phyloP scores from a whole-genome alignment of 2,888 invertebrate species.

The Chloroclystis v-ata region DNA sequence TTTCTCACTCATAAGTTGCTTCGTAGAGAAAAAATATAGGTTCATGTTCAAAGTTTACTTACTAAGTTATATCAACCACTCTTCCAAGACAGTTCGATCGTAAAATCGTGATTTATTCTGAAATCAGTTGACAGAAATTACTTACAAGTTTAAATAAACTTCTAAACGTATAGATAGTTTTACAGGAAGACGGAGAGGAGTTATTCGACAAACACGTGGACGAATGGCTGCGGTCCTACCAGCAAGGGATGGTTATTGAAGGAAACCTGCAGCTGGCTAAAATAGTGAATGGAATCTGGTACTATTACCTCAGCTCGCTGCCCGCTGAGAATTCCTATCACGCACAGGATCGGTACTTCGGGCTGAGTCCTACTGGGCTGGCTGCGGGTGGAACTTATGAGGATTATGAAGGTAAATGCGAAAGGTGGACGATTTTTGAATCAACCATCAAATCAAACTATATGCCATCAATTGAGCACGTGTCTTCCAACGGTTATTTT shows the following conservation, averaged over 20 bases:
- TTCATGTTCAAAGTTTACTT: too few relatives aligned
- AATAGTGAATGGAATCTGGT: slow-evolving; percentile 77
- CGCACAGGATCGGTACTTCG: slow-evolving; percentile 64
- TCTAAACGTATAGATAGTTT: slow-evolving; percentile 44
- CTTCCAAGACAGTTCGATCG: too few relatives aligned
- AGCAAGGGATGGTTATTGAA: slow-evolving; percentile 68
- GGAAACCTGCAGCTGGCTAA: slow-evolving; percentile 72
- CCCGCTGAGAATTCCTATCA: slow-evolving; percentile 71
- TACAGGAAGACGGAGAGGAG: slow-evolving; percentile 66
- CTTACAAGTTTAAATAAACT: too few relatives aligned
- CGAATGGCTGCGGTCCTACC: slow-evolving; percentile 71
- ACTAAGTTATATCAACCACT: too few relatives aligned
- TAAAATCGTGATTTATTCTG: too few relatives aligned
- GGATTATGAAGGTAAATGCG: slow-evolving; percentile 65
- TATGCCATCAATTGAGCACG: too few relatives aligned
- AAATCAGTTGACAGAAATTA: too few relatives aligned
- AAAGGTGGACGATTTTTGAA: too few relatives aligned
- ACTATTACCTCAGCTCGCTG: slow-evolving; percentile 76
- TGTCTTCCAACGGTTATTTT: too few relatives aligned
- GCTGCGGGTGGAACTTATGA: slow-evolving; percentile 72
- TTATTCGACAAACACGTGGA: slow-evolving; percentile 65
- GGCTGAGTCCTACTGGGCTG: slow-evolving; percentile 78
- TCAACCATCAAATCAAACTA: too few relatives aligned
- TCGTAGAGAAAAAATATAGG: too few relatives aligned
- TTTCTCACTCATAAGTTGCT: too few relatives aligned